Evolutionary conservation across 2,888 invertebrate genomes (phyloP).

Genomic region (Uloborus plumipes): DNA sequence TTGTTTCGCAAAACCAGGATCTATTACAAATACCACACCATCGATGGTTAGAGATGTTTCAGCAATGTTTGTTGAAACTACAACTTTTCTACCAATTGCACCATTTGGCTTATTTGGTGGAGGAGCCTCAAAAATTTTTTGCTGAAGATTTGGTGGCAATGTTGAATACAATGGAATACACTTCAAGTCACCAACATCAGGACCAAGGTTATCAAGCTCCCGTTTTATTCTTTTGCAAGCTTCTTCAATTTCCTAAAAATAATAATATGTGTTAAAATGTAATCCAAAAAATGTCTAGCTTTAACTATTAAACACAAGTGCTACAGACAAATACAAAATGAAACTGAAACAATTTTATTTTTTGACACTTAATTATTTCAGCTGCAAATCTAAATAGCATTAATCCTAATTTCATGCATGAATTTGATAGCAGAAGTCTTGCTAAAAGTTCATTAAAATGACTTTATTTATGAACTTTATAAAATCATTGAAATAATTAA

Average conservation of each 20-base stretch:
- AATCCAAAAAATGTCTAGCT: too few relatives aligned
- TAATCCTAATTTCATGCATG: too few relatives aligned
- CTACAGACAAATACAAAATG: not conserved
- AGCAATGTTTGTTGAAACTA: conserved; percentile 98
- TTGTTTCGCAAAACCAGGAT: conserved; percentile 99
- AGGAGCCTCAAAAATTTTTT: conserved; percentile 96
- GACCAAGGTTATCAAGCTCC: conserved; percentile 95
- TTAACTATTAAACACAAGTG: too few relatives aligned
- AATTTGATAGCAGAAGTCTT: too few relatives aligned
- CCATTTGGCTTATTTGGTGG: conserved; percentile 92
- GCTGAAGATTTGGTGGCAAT: conserved; percentile 95
- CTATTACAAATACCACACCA: conserved; percentile 99
- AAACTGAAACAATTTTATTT: not conserved
- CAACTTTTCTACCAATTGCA: conserved; percentile 91
- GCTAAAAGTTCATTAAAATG: too few relatives aligned
- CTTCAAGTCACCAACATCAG: conserved; percentile 96
- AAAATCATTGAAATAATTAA: too few relatives aligned
- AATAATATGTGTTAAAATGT: not conserved
- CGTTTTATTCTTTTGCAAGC: conserved; percentile 97
- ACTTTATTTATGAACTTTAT: too few relatives aligned
- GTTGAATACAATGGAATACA: conserved; percentile 99
- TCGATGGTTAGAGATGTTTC: conserved; percentile 99
- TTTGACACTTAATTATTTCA: not conserved
- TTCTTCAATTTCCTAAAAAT: conserved; percentile 89
- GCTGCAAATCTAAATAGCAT: too few relatives aligned